Conservation (phyloP, 2,113 vertebrate genomes). For the Elephantulus edwardii region DNA sequence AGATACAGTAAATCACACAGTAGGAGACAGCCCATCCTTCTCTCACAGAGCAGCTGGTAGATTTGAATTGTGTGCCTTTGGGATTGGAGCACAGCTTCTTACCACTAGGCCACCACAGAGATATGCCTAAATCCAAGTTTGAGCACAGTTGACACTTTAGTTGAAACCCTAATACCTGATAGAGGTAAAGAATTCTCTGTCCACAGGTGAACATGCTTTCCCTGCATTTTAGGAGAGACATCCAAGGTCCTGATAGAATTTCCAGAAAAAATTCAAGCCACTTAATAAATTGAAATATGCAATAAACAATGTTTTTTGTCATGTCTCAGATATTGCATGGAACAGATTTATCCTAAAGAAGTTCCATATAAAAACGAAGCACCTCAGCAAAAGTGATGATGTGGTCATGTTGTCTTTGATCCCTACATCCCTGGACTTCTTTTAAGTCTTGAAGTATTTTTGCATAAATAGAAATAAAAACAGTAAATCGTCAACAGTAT, state of each 20-base stretch:
- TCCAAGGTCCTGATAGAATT: neutral
- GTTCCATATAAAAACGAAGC: neutral
- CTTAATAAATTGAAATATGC: neutral
- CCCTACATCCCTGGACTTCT: neutral
- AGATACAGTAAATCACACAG: no score
- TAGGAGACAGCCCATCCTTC: no score
- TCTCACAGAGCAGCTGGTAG: no score
- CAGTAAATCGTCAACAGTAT: neutral
- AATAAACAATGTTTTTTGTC: neutral
- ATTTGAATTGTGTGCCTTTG: no score
- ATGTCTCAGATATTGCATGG: neutral
- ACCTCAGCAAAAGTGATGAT: neutral
- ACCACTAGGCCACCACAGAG: no score
- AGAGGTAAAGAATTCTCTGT: neutral
- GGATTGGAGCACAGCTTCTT: no score
- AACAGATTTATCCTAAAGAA: neutral
- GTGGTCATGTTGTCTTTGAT: neutral
- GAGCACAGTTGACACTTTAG: neutral
- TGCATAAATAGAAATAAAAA: neutral
- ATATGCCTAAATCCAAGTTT: neutral
- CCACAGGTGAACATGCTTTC: neutral
- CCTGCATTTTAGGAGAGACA: neutral
- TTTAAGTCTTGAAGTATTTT: slow-evolving; percentile 5
- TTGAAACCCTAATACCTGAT: neutral
- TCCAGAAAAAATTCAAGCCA: neutral